Evolutionary conservation across 2,113 vertebrate species (phyloP), one percentile per base, ranked within the genome.

Genomic region (Myrmecophaga tridactyla): DNA sequence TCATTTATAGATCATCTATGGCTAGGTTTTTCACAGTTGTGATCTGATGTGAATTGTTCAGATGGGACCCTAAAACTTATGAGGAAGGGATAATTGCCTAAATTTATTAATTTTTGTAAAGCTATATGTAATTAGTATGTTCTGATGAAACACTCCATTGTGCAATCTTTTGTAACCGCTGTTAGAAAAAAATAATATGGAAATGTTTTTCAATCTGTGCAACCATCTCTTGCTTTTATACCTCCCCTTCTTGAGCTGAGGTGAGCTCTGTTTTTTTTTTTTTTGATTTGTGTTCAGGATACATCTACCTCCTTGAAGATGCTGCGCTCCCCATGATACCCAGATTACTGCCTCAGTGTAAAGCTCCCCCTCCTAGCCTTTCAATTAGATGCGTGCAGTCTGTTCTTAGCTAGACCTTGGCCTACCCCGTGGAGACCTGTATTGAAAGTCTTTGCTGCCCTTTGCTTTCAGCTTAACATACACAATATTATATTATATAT

Each of bases 31-130:
- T 48, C 46, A 51, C 58, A 73, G 65, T 67, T 73, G 58, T 80
- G 43, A 77, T 23, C n/a, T 83, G 60, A 77, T 70, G 51, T 77
- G 36, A 94, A 53, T 82, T 80, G 27, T 78, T 92, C 48, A 77
- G 13, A 58, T 48, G 63, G 70, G 39, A 39, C 34, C 72, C 48
- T 58, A 67, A 48, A 34, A 56, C 88, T 63, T 63, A 34, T 72
- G 41, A 43, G 56, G 53, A 17, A 78, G 78, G 21, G 43, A 48
- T 78, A 62, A 48, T 51, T 62, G 7, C 43, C 15, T 70, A 60
- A 43, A 89, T 89, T 94, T 81, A 60, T 18, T 60, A 89, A 21
- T 86, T 94, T 76, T 39, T 20, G 7, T 75, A 10, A 14, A 15
- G 58, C 89, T 92, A 46, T 23, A 31, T 43, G 9, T 60, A 76